Conservation (phyloP, 1,140 invertebrate genomes). For the Bathynomus jamesi region DNA sequence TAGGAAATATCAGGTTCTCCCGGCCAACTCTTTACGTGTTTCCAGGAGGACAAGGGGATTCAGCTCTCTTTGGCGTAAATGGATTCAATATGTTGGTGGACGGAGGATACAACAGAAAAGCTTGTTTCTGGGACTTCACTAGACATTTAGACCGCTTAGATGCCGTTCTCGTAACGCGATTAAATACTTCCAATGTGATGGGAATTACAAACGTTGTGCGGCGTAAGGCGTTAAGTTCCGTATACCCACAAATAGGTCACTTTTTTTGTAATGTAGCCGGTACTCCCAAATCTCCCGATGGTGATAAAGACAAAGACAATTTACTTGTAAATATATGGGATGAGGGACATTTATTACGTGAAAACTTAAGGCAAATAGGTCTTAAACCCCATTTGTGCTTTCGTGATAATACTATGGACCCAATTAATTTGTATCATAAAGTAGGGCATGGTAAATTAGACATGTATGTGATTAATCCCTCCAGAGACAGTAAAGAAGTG, state of each 20-base stretch:
- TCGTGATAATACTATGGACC: slow-evolving; percentile 59
- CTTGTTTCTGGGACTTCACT: slow-evolving; percentile 96
- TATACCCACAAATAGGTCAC: slow-evolving; percentile 92
- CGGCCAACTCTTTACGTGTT: slow-evolving; percentile 95
- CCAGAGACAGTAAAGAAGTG: slow-evolving; percentile 82
- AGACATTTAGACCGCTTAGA: slow-evolving; percentile 87
- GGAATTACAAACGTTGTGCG: slow-evolving; percentile 77
- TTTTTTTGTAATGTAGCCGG: slow-evolving; percentile 81
- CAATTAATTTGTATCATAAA: slow-evolving; percentile 94
- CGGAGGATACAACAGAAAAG: slow-evolving; percentile 85
- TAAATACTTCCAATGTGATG: slow-evolving; percentile 83
- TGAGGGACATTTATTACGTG: slow-evolving; percentile 74
- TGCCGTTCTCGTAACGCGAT: slow-evolving; percentile 81
- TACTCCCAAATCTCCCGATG: slow-evolving; percentile 58
- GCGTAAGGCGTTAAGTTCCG: slow-evolving; percentile 61
- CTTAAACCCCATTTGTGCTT: slow-evolving; percentile 75
- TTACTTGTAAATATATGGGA: slow-evolving; percentile 75
- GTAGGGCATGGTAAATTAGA: slow-evolving; percentile 91
- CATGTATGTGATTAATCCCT: slow-evolving; percentile 93
- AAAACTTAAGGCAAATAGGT: slow-evolving; percentile 71
- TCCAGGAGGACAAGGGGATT: slow-evolving; percentile 92
- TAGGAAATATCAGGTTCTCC: slow-evolving; percentile 91
- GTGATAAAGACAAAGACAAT: slow-evolving; percentile 70
- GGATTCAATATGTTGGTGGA: slow-evolving; percentile 96
- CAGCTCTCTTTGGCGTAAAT: slow-evolving; percentile 91